These are phyloP conservation scores for Marronus borbonicus DNA, from an alignment of 2,888 invertebrate species.

Conservation along the genomic window DNA sequence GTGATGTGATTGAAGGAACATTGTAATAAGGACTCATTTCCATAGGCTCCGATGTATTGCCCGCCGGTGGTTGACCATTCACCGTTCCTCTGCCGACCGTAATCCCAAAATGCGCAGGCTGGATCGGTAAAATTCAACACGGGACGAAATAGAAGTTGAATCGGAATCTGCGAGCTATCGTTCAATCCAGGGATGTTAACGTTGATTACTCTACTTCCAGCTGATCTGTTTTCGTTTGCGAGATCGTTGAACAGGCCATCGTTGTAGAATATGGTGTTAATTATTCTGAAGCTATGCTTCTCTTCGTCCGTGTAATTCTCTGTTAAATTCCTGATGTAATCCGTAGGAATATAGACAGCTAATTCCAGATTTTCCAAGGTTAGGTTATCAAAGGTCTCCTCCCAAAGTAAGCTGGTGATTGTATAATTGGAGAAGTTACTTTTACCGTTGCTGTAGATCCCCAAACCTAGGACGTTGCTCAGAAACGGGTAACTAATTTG, in stretches of 20 bases:
- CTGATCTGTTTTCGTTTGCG: conserved; percentile 18
- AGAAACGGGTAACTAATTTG: conserved; percentile 26
- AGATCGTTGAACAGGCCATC: conserved; percentile 37
- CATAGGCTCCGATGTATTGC: background rate
- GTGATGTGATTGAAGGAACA: conserved; percentile 35
- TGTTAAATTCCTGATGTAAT: conserved; percentile 21
- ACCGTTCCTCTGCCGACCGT: conserved; percentile 28
- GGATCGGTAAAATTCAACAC: conserved; percentile 30
- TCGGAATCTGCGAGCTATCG: background rate
- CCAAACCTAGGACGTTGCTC: conserved; percentile 26
- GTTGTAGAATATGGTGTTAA: conserved; percentile 38
- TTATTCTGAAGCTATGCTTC: conserved; percentile 14
- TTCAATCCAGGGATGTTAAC: conserved; percentile 20
- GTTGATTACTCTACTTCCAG: conserved; percentile 33
- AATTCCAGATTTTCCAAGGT: conserved; percentile 34
- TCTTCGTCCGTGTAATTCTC: conserved; percentile 3
- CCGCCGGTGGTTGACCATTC: conserved; percentile 47
- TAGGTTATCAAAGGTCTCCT: conserved; percentile 34
- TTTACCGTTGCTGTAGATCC: conserved; percentile 3
- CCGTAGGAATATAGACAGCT: conserved; percentile 20
- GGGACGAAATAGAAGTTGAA: conserved; percentile 14
- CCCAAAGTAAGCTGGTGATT: conserved; percentile 15
- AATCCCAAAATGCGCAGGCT: conserved; percentile 45
- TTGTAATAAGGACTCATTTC: conserved; percentile 20
- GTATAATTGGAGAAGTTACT: conserved; percentile 16